Base-by-base conservation (phyloP, 2,797 vertebrate species). In the Chelmon rostratus region DNA sequence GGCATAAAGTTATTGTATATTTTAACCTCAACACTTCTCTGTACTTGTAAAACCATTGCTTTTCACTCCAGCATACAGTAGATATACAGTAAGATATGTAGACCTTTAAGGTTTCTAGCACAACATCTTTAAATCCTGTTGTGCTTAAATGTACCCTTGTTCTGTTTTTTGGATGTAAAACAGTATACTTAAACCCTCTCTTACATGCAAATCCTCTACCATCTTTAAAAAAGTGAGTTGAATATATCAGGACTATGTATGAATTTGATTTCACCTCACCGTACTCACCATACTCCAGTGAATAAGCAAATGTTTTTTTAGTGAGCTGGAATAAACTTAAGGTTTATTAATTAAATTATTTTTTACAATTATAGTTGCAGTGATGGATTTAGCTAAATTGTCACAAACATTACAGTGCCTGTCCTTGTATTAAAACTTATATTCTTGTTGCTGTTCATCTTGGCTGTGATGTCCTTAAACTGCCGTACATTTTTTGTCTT, bases 361-460 rank as follows among this genome's bases (percentile, higher is more conserved):
- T 67, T 54, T 4, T 47, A 15, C 0, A 3, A 3, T 18, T 19
- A 33, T 6, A 52, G n/a, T 37, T 49, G 8, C 19, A 35, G 8
- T 42, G 59, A 63, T 52, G 6, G 8, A 31, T 31, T 31, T 31
- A 61, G 59, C 18, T 46, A 6, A 44, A 2, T 2, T 28, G n/a
- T 31, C 33, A 44, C 12, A 46, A 58, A 61, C 5, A 50, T 53
- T 47, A 38, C 25, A 42, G n/a, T 57, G 25, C 25, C 44, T 56
- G 0, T 76, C 9, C 40, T 50, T 61, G 15, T 40, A 21, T 54
- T 8, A 33, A 28, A 49, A 5, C 15, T 25, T 23, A n/a, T 33
- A 6, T 46, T 69, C 28, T 64, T 49, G 8, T 63, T 63, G 11
- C 35, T 35, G 33, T 68, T 75, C 23, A 61, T 70, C 40, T 62